These are phyloP conservation scores for Coreius guichenoti DNA, from an alignment of 2,797 vertebrate species.

Conservation along the genomic window DNA sequence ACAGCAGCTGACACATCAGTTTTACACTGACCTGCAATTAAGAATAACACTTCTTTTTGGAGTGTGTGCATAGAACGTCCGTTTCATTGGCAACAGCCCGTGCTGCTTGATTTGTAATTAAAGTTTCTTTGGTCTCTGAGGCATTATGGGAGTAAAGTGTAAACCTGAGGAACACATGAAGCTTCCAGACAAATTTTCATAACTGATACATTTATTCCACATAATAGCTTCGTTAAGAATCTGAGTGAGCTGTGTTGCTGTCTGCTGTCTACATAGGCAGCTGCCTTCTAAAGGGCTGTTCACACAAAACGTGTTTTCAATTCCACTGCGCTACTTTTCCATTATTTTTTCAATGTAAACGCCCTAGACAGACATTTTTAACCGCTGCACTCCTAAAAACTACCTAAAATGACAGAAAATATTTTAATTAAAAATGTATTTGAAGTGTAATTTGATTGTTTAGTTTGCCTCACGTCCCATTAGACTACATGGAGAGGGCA, in stretches of 20 bases:
- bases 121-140: conserved; percentile 60
- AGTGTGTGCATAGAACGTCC: conserved; percentile 58
- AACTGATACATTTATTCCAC: conserved; percentile 37
- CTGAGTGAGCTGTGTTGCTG: not conserved
- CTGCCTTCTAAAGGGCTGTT: not conserved
- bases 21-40: conserved; percentile 77
- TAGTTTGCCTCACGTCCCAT: too few relatives aligned
- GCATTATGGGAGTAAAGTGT: conserved; percentile 49
- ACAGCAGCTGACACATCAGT: conserved; percentile 73
- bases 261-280: not conserved
- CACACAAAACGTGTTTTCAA: not conserved
- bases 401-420: too few relatives aligned
- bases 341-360: not conserved
- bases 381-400: not conserved
- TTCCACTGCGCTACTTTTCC: not conserved
- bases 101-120: conserved; percentile 63
- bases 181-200: conserved; percentile 37
- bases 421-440: too few relatives aligned
- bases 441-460: too few relatives aligned
- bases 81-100: conserved; percentile 52
- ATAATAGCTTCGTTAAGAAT: conserved; percentile 14
- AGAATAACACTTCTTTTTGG: conserved; percentile 71
- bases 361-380: not conserved
- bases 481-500: too few relatives aligned
- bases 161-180: conserved; percentile 38